Conservation (phyloP, 1,140 invertebrate species). For the Magallana gigas region DNA sequence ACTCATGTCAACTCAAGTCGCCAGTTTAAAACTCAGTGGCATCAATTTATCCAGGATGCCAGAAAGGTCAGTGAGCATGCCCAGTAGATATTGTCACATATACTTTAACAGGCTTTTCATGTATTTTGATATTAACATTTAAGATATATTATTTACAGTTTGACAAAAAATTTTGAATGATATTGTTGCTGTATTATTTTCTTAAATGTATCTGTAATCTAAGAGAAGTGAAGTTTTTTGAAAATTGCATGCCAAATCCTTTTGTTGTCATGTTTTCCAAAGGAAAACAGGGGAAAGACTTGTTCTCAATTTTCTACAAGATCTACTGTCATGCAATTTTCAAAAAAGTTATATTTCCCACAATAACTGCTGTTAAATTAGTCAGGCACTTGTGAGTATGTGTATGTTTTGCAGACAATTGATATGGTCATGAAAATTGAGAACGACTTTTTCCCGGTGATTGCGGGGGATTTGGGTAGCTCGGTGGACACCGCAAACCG, state of each 20-base stretch:
- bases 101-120: not conserved
- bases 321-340: slow-evolving; percentile 37
- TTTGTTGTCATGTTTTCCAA: slow-evolving; percentile 14
- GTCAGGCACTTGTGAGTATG: not conserved
- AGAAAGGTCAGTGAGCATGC: slow-evolving; percentile 82
- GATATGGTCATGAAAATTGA: slow-evolving; percentile 87
- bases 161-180: too few species aligned
- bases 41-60: slow-evolving; percentile 87
- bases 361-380: not conserved
- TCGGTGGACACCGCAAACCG: slow-evolving; percentile 72
- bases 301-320: slow-evolving; percentile 52
- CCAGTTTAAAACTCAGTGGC: slow-evolving; percentile 85
- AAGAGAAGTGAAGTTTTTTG: not conserved
- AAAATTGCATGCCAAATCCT: slow-evolving; percentile 40
- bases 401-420: slow-evolving; percentile 83
- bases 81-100: not conserved
- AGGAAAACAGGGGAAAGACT: slow-evolving; percentile 38
- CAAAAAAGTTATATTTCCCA: not conserved
- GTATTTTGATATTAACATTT: not conserved
- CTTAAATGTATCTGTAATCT: too few species aligned
- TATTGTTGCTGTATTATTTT: too few species aligned
- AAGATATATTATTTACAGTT: too few species aligned
- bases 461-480: slow-evolving; percentile 83
- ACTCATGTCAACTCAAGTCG: slow-evolving; percentile 83
- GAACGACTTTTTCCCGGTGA: slow-evolving; percentile 88